A percentile compares a stretch with the other conserved stretches of the same genome.
phyloP scores from a whole-genome alignment of 1,140 invertebrate species.

The Drosophila punjabiensis region DNA sequence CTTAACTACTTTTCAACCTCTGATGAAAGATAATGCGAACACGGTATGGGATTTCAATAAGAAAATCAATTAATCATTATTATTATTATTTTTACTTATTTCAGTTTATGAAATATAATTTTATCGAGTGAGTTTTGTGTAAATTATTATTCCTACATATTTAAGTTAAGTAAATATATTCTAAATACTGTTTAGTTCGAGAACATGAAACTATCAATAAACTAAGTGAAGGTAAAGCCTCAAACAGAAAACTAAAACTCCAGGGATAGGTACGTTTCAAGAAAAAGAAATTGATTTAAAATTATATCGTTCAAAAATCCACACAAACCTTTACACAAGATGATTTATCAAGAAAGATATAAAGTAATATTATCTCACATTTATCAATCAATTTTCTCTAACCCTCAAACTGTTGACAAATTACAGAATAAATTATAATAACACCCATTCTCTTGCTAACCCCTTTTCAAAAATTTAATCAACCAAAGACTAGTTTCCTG shows the following conservation, averaged over 20 bases:
- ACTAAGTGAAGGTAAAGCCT: too few species aligned
- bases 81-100: too few species aligned
- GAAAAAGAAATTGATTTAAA: not conserved
- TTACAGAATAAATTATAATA: constrained; percentile 27
- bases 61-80: constrained; percentile 2
- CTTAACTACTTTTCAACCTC: constrained; percentile 7
- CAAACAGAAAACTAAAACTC: too few species aligned
- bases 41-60: constrained; percentile 4
- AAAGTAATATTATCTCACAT: not conserved
- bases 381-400: constrained; percentile 14
- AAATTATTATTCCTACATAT: not conserved
- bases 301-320: not conserved
- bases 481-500: constrained; percentile 14
- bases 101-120: not conserved
- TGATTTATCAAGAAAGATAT: not conserved
- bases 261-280: too few species aligned
- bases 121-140: not conserved
- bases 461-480: constrained; percentile 8
- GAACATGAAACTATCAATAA: too few species aligned
- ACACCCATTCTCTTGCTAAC: not conserved
- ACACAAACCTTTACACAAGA: not conserved
- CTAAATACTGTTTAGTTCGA: too few species aligned
- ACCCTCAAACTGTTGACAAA: not conserved
- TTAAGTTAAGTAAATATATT: not conserved
- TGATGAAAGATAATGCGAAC: constrained; percentile 1